These are phyloP conservation scores for Micromussa lordhowensis DNA, from an alignment of 92 coral and sea anemone species.

Conservation along the genomic window DNA sequence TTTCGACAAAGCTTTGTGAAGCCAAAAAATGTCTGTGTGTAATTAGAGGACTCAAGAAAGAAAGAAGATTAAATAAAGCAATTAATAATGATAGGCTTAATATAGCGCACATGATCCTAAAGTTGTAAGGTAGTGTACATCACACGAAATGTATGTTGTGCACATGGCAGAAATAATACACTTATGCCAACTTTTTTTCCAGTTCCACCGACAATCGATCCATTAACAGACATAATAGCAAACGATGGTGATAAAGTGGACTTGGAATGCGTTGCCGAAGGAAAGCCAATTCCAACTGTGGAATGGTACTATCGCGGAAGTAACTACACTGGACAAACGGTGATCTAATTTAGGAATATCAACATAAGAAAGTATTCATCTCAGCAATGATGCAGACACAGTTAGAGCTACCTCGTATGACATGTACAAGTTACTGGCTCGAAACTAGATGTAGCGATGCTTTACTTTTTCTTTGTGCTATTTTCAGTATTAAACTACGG, in stretches of 20 bases:
- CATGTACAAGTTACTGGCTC: no score
- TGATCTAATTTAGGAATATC: no score
- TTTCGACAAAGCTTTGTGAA: background rate
- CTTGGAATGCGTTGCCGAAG: constrained; percentile 42
- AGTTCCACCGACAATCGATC: constrained; percentile 60
- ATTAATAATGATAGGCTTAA: no score
- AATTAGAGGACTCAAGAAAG: background rate
- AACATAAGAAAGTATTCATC: background rate
- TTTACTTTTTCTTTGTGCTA: no score
- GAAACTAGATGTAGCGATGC: no score
- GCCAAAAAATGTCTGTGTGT: no score
- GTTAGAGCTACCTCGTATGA: no score
- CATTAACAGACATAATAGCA: background rate
- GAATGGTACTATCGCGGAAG: constrained; percentile 34
- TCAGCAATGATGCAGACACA: background rate
- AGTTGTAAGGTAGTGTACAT: no score
- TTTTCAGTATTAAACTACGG: no score
- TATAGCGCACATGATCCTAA: no score
- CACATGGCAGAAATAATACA: background rate
- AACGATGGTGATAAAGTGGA: constrained; percentile 15
- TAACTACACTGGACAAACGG: background rate
- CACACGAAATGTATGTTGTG: no score
- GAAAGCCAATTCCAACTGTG: constrained; percentile 39
- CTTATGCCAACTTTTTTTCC: constrained; percentile 3
- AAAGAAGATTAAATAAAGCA: no score